Evolutionary conservation across 1,140 invertebrate genomes (phyloP), one percentile per base, ranked within the genome.

Genomic region (Maniola jurtina): DNA sequence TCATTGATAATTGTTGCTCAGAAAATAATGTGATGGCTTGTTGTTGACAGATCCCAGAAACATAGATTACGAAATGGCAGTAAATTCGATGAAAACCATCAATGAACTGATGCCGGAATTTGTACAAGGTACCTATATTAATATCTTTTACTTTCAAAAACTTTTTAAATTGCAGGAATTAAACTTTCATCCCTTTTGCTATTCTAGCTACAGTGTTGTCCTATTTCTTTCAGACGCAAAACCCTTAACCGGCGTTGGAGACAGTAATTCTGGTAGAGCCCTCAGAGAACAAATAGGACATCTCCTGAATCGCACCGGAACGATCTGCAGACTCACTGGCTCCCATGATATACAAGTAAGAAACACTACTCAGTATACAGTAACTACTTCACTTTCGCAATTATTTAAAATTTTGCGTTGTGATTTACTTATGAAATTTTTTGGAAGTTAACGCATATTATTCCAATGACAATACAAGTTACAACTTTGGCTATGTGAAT

Each of bases 71-170:
- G 68, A 78, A 45, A 77, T 77, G 13, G 81, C 84, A 1, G 75
- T 84, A 0, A 83, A 75, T 16, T 81, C 83, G 7, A 86, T 86
- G 80, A 83, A 79, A 7, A 79, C 80, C 5, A 79, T 87, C 13
- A 77, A 83, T 6, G 84, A 89, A 61, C 50, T 81, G 6, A 66
- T 84, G 33, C 81, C 83, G 7, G 71, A 81, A 33, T 64, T 89
- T 2, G 71, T 79, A 1, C 67, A 73, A 78, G 83, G 86, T 88
- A 45, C 1, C 10, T 38, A 3, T 38, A 38, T 9, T 11, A 38
- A 38, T 7, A 1, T 38, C 7, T 25, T 25, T 25, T 25, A 25
- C 25, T n/a, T n/a, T n/a, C n/a, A n/a, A n/a, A n/a, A n/a, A n/a
- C n/a, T n/a, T n/a, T n/a, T n/a, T n/a, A n/a, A n/a, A n/a, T n/a